Conservation (phyloP, 2,888 invertebrate genomes). For the Caradrina kadenii region DNA sequence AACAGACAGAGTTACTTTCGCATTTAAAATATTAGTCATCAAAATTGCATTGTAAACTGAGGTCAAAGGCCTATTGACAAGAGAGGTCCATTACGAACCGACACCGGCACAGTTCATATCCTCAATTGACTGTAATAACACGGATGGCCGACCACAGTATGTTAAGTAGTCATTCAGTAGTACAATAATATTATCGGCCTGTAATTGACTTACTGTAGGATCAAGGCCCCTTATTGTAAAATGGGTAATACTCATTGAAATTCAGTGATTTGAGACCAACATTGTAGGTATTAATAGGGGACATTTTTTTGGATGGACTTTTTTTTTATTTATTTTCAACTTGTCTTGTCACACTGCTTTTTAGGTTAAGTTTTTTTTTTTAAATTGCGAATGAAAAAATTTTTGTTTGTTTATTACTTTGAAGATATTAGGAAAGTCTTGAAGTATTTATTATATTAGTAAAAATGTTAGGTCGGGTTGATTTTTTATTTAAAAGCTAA, state of each 20-base stretch:
- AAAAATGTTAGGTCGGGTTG: too few relatives aligned
- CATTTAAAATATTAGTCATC: neutral
- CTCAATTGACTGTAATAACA: slow-evolving; percentile 46
- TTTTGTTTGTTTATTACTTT: too few relatives aligned
- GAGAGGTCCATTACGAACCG: slow-evolving; percentile 2
- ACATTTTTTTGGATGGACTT: too few relatives aligned
- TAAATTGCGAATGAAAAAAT: too few relatives aligned
- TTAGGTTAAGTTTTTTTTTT: too few relatives aligned
- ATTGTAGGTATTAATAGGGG: too few relatives aligned
- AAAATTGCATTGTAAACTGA: neutral
- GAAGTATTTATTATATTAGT: too few relatives aligned
- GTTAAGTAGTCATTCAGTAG: neutral
- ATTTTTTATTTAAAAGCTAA: too few relatives aligned
- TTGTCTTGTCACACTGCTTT: too few relatives aligned
- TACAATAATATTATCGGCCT: neutral
- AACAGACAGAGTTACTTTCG: too few relatives aligned
- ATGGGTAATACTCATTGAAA: neutral
- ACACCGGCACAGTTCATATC: slow-evolving; percentile 31
- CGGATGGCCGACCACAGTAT: slow-evolving; percentile 15
- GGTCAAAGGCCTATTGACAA: slow-evolving; percentile 41
- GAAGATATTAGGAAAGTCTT: too few relatives aligned
- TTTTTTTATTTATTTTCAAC: too few relatives aligned
- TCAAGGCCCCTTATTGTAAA: neutral
- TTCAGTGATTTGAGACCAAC: neutral
- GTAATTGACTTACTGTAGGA: neutral